These are phyloP conservation scores for Aphyosemion australe DNA, from an alignment of 2,113 vertebrate genomes.

Conservation along the genomic window DNA sequence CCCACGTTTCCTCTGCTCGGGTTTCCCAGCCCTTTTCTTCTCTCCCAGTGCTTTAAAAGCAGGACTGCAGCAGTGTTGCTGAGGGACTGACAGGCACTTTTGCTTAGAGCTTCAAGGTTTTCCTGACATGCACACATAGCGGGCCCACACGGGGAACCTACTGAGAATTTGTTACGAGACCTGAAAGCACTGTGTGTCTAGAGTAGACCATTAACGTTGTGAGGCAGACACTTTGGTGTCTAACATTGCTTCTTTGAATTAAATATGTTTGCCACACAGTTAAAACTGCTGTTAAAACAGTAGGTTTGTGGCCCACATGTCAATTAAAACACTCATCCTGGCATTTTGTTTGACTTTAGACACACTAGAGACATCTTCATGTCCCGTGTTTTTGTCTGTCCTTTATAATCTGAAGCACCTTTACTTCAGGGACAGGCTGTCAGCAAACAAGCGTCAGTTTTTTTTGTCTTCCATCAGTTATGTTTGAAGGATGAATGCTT, in stretches of 20 bases:
- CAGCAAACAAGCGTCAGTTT: neutral
- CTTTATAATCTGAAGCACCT: constrained; percentile 33
- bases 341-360: constrained; percentile 35
- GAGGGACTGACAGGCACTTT: constrained; percentile 57
- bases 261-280: constrained; percentile 39
- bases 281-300: constrained; percentile 24
- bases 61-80: constrained; percentile 17
- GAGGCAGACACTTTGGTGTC: constrained; percentile 25
- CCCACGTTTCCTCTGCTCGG: neutral
- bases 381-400: constrained; percentile 38
- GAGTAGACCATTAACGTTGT: constrained; percentile 51
- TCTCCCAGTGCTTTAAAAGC: constrained; percentile 20
- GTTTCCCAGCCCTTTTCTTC: constrained; percentile 8
- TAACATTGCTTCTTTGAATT: neutral
- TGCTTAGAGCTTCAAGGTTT: constrained; percentile 65
- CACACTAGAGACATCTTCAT: constrained; percentile 18
- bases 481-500: constrained; percentile 24
- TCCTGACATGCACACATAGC: constrained; percentile 58
- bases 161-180: constrained; percentile 42
- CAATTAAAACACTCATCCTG: constrained; percentile 32
- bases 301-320: constrained; percentile 27
- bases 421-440: constrained; percentile 22
- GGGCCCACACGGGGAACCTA: constrained; percentile 28
- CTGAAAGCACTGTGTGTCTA: constrained; percentile 40
- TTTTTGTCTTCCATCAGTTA: constrained; percentile 1